Conservation (phyloP, 2,113 vertebrate genomes). For the Xiphophorus maculatus region DNA sequence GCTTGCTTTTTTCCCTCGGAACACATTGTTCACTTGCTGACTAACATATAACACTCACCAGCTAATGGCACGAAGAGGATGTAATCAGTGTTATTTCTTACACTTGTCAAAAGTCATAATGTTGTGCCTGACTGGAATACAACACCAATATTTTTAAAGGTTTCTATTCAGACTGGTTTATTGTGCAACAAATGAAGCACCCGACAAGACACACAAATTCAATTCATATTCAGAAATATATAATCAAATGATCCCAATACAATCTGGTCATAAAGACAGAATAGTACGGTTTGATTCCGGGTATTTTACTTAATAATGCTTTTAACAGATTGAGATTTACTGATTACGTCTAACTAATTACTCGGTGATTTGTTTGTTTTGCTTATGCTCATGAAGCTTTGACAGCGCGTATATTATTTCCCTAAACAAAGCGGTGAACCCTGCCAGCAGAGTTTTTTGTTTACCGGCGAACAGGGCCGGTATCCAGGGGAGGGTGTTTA, state of each 20-base stretch:
- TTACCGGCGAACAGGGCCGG: conserved; percentile 43
- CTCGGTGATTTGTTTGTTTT: background rate
- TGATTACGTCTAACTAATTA: background rate
- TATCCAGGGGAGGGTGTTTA: conserved; percentile 76
- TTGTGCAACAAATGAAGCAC: background rate
- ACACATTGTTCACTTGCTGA: background rate
- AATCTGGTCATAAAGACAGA: background rate
- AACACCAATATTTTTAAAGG: background rate
- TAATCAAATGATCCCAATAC: background rate
- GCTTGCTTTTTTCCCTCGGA: no score
- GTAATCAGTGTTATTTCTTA: background rate
- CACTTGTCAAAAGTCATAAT: background rate
- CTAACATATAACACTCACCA: background rate
- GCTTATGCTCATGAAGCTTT: background rate
- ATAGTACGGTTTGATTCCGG: background rate
- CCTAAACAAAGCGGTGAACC: background rate
- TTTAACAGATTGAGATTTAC: background rate
- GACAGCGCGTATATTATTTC: background rate
- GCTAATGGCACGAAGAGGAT: no score
- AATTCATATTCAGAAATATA: background rate
- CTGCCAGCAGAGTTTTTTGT: conserved; percentile 44
- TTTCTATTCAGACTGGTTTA: background rate
- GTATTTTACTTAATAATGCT: background rate
- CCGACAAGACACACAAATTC: background rate
- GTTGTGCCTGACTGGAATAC: background rate